Conservation (phyloP, 2,888 invertebrate species). For the Aleiodes leptofemur region DNA sequence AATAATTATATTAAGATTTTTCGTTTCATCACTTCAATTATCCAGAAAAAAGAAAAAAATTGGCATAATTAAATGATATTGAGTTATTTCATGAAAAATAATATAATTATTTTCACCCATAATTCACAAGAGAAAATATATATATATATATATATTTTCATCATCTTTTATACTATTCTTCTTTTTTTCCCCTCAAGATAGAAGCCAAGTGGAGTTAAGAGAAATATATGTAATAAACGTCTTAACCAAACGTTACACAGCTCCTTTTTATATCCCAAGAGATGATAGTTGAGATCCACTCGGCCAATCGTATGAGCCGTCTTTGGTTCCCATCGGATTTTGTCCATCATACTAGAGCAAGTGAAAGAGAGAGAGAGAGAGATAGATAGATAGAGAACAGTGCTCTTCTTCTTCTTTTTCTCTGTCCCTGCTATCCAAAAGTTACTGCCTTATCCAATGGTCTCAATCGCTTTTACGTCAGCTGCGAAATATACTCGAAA, state of each 20-base stretch:
- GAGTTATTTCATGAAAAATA: too few relatives aligned
- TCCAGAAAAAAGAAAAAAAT: not conserved
- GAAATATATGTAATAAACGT: conserved; percentile 29
- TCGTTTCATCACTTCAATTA: not conserved
- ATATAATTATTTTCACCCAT: too few relatives aligned
- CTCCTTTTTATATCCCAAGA: conserved; percentile 31
- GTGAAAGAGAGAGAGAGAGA: conserved; percentile 13
- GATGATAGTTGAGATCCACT: conserved; percentile 36
- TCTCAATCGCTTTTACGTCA: conserved; percentile 70
- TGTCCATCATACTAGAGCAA: conserved; percentile 14
- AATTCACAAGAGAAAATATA: not conserved
- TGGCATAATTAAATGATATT: not conserved
- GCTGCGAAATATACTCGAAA: conserved; percentile 69
- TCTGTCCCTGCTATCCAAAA: conserved; percentile 33
- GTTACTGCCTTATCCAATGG: conserved; percentile 61
- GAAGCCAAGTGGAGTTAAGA: conserved; percentile 4
- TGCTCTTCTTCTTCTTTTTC: conserved; percentile 21
- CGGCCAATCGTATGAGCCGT: conserved; percentile 18
- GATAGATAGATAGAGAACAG: not conserved
- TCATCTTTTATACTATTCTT: not conserved
- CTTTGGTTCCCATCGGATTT: conserved; percentile 14
- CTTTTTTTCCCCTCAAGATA: not conserved
- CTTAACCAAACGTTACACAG: conserved; percentile 24
- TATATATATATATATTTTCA: conserved; percentile 12
- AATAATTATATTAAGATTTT: not conserved